A percentile compares a stretch with the other conserved stretches of the same genome.
These are phyloP conservation scores for Rhaphigaster nebulosa DNA, from an alignment of 2,888 invertebrate species.

Conservation along the genomic window DNA sequence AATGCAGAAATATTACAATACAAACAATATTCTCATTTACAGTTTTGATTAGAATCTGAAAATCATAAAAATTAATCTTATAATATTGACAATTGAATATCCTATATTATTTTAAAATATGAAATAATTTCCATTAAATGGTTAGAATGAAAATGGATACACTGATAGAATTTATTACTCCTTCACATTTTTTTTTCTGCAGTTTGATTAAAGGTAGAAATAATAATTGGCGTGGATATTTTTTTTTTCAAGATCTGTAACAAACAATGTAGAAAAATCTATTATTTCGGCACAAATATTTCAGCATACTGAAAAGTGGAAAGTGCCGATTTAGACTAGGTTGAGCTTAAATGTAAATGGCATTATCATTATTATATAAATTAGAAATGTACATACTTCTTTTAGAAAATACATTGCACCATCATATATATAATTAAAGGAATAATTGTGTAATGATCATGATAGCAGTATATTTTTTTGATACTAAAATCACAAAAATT, in stretches of 20 bases:
- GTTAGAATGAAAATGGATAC: background rate
- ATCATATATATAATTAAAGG: background rate
- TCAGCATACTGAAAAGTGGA: background rate
- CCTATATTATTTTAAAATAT: constrained; percentile 5
- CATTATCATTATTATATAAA: constrained; percentile 26
- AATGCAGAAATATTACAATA: constrained; percentile 46
- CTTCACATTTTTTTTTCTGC: background rate
- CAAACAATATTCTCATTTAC: constrained; percentile 46
- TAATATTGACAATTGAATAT: constrained; percentile 27
- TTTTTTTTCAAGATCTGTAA: background rate
- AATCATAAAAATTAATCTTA: constrained; percentile 19
- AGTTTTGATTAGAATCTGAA: constrained; percentile 60
- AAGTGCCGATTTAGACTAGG: constrained; percentile 21
- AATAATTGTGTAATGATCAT: constrained; percentile 43
- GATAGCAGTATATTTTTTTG: constrained; percentile 37
- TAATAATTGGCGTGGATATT: background rate
- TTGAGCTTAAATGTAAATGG: constrained; percentile 37
- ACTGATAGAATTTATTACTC: background rate
- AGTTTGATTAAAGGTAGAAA: background rate
- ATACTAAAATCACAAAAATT: constrained; percentile 52
- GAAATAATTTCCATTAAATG: background rate
- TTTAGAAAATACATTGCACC: constrained; percentile 36
- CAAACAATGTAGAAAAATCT: background rate
- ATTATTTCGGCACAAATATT: background rate
- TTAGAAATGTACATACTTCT: background rate